Conservation (phyloP, 2,113 vertebrate genomes). For the Bolborhynchus lineola region DNA sequence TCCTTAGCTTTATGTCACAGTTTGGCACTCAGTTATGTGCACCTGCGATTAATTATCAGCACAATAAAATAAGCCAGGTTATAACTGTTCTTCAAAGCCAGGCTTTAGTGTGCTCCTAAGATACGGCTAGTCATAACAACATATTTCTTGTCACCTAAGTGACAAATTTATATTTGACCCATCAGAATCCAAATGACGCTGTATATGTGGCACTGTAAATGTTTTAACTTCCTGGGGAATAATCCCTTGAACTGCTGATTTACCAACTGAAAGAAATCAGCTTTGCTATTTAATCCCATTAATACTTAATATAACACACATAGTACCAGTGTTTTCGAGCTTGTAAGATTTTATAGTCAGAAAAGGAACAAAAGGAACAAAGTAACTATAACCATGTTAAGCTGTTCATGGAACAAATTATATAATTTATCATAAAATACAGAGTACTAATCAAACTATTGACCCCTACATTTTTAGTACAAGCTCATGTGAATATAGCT, state of each 20-base stretch:
- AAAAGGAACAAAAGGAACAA: not conserved
- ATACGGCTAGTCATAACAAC: not conserved
- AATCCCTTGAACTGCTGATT: not conserved
- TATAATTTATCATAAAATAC: not conserved
- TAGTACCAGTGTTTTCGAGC: not conserved
- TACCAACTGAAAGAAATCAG: not conserved
- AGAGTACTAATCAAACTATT: not conserved
- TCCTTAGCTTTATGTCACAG: not conserved
- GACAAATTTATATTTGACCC: not conserved
- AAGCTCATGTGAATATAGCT: not conserved
- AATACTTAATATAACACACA: not conserved
- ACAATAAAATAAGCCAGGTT: not conserved
- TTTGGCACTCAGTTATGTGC: not conserved
- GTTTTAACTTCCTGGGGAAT: not conserved
- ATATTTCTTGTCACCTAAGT: not conserved
- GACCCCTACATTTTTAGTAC: not conserved
- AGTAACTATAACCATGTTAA: not conserved
- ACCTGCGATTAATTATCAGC: constrained; percentile 25
- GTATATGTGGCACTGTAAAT: not conserved
- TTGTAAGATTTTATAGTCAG: not conserved
- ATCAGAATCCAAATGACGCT: not conserved
- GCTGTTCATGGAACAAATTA: not conserved
- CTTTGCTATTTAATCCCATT: not conserved
- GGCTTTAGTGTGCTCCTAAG: not conserved
- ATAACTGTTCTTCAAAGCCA: not conserved